Evolutionary conservation across 92 coral and sea anemone species (phyloP).

Genomic region (Pocillopora grandis): DNA sequence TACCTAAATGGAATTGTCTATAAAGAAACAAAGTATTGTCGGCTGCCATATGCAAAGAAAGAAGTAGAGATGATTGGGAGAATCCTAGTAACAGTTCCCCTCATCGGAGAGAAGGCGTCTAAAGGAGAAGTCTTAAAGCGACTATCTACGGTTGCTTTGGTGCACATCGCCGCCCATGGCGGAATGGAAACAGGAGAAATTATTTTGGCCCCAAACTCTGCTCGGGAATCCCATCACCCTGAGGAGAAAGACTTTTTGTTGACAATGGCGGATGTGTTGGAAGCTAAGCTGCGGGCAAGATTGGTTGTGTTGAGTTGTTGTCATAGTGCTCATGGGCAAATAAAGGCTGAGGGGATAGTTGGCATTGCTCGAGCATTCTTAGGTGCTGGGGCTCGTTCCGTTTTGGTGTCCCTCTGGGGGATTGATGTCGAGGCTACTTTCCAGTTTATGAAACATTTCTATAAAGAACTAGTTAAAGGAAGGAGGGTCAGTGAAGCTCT

Average conservation of each 20-base stretch:
- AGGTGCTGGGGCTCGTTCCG: no score
- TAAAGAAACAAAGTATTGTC: no score
- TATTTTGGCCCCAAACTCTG: background rate
- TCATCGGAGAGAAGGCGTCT: background rate
- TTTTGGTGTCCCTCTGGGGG: background rate
- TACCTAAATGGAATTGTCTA: background rate
- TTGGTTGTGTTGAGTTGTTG: background rate
- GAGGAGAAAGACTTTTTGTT: background rate
- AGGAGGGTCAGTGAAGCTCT: background rate
- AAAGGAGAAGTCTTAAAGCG: background rate
- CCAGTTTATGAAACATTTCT: background rate
- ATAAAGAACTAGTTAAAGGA: background rate
- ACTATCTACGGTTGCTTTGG: background rate
- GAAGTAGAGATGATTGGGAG: background rate
- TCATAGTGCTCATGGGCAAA: background rate
- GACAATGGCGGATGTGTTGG: background rate
- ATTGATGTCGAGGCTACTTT: background rate
- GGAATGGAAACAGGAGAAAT: background rate
- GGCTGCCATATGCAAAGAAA: background rate
- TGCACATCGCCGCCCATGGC: background rate
- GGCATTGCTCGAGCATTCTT: no score
- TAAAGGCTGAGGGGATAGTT: no score
- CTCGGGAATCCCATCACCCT: background rate
- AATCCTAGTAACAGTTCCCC: background rate
- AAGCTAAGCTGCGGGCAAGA: background rate